These are phyloP conservation scores for Paragorgia papillata DNA, from an alignment of 92 coral and sea anemone genomes.

Conservation along the genomic window DNA sequence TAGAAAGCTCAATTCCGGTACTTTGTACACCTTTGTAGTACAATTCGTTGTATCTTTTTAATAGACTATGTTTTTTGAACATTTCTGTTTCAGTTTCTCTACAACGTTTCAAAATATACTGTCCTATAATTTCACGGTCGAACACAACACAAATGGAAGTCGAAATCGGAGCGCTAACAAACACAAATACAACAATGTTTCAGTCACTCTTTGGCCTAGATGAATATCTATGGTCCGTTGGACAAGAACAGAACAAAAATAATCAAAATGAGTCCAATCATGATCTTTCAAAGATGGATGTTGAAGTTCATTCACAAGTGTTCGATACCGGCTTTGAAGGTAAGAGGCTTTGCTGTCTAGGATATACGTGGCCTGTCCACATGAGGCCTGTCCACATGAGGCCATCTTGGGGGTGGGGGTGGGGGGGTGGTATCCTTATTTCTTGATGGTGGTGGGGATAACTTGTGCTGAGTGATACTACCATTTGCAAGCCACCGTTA, in stretches of 20 bases:
- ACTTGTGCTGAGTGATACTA: too few species aligned
- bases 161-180: slow-evolving; percentile 5
- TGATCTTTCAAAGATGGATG: background rate
- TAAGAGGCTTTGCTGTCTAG: background rate
- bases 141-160: slow-evolving; percentile 17
- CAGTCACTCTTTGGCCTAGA: slow-evolving; percentile 32
- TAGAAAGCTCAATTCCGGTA: too few species aligned
- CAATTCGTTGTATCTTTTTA: too few species aligned
- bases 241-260: background rate
- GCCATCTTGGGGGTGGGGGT: too few species aligned
- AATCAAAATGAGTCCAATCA: background rate
- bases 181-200: slow-evolving; percentile 15
- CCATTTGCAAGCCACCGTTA: too few species aligned
- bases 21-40: too few species aligned
- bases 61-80: too few species aligned
- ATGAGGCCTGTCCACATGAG: too few species aligned
- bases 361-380: background rate
- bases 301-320: background rate
- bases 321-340: background rate
- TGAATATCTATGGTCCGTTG: background rate
- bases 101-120: slow-evolving; percentile 17
- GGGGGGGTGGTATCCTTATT: too few species aligned
- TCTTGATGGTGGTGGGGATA: too few species aligned
- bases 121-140: slow-evolving; percentile 19
- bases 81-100: background rate